These are phyloP conservation scores for Rhagologus leucostigma DNA, from an alignment of 2,113 vertebrate genomes.

Conservation along the genomic window DNA sequence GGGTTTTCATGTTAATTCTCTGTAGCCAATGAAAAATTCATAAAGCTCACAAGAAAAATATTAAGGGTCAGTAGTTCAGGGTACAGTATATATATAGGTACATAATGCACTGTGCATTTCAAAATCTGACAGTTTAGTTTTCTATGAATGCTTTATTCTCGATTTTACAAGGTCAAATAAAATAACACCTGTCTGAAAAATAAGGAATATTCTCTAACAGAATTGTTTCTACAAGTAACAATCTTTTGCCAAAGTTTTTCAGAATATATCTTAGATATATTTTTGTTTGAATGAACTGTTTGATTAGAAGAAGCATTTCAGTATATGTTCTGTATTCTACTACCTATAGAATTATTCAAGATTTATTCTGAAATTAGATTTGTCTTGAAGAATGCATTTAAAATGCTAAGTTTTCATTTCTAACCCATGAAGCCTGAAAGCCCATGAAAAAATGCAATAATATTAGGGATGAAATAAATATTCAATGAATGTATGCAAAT, in stretches of 20 bases:
- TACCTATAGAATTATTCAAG: background rate
- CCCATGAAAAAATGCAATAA: background rate
- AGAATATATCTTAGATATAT: background rate
- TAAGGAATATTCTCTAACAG: background rate
- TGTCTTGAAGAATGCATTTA: background rate
- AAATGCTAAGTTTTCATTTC: background rate
- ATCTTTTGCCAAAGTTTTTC: background rate
- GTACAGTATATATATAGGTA: background rate
- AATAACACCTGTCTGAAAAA: background rate
- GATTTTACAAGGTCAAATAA: background rate
- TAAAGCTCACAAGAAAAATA: background rate
- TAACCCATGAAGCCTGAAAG: background rate
- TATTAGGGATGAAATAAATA: background rate
- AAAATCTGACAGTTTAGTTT: background rate
- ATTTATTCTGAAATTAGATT: background rate
- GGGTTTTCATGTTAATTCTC: background rate
- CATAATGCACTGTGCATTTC: background rate
- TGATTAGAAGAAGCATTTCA: background rate
- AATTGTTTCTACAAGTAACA: background rate
- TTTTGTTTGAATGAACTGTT: background rate
- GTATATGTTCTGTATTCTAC: background rate
- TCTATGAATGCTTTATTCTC: background rate
- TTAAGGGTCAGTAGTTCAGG: background rate
- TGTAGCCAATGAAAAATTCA: conserved; percentile 21
- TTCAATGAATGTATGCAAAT: background rate